Percentiles rank a stretch among this genome's conserved stretches.
phyloP scores from a whole-genome alignment of 1,140 invertebrate species.

The Tetramorium alpestre region DNA sequence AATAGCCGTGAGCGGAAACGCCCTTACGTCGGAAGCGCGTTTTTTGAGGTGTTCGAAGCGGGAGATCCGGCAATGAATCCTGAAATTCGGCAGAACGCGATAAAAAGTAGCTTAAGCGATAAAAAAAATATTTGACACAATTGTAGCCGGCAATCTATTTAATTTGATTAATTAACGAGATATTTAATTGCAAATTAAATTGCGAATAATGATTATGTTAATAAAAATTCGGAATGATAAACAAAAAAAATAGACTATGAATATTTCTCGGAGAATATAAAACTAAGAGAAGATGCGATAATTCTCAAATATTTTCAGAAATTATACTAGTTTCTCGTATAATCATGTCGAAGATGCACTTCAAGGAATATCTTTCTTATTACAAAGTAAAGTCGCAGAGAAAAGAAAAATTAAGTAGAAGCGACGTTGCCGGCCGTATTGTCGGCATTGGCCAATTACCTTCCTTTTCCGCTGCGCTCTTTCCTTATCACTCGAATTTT shows the following conservation, averaged over 20 bases:
- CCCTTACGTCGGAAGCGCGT: constrained; percentile 23
- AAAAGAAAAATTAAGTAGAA: constrained; percentile 60
- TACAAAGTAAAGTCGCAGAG: constrained; percentile 41
- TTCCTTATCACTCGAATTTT: constrained; percentile 48
- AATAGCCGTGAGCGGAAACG: constrained; percentile 27
- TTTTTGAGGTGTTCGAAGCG: constrained; percentile 7
- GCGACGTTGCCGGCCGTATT: constrained; percentile 51
- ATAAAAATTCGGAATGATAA: constrained; percentile 13
- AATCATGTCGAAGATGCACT: constrained; percentile 18
- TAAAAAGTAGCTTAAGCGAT: not conserved
- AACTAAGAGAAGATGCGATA: not conserved
- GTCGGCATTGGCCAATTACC: constrained; percentile 68
- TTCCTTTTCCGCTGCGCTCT: constrained; percentile 50
- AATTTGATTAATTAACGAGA: not conserved
- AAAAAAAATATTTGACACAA: not conserved
- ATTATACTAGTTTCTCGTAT: constrained; percentile 34
- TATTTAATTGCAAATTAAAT: not conserved
- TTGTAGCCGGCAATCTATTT: not conserved
- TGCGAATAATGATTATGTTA: not conserved
- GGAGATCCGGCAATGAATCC: not conserved
- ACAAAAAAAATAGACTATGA: not conserved
- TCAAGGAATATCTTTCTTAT: constrained; percentile 43
- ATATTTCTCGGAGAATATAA: not conserved
- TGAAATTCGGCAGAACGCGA: constrained; percentile 6
- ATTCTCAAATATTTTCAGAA: constrained; percentile 23